Percentiles rank a stretch among this genome's conserved stretches.
Conservation (phyloP, 2,888 invertebrate species). For the Malachius bipustulatus region DNA sequence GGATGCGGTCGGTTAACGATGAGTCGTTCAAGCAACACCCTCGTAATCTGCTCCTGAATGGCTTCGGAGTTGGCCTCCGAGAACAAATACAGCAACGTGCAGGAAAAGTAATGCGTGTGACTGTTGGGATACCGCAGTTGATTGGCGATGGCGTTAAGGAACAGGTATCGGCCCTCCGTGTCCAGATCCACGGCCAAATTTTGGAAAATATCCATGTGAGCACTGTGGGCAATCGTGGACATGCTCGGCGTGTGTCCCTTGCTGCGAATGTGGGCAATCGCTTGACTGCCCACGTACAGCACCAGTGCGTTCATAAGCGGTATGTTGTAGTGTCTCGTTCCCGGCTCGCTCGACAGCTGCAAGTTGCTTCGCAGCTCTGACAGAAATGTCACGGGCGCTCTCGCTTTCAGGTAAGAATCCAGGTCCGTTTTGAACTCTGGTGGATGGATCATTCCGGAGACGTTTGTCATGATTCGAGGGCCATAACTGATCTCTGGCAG, state of each 20-base stretch:
- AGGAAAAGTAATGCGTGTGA: slow-evolving; percentile 99
- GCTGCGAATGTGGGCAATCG: slow-evolving; percentile 80
- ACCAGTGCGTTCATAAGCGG: slow-evolving; percentile 95
- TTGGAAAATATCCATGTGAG: slow-evolving; percentile 99
- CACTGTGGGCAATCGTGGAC: slow-evolving; percentile 95
- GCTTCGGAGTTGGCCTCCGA: slow-evolving; percentile 95
- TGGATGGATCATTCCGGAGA: slow-evolving; percentile 76
- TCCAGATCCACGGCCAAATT: slow-evolving; percentile 96
- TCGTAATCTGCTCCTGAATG: slow-evolving; percentile 95
- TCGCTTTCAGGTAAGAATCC: slow-evolving; percentile 89
- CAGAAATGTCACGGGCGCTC: slow-evolving; percentile 90
- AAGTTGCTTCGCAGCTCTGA: slow-evolving; percentile 84
- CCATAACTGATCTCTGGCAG: slow-evolving; percentile 78
- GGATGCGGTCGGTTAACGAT: slow-evolving; percentile 99
- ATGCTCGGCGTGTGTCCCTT: slow-evolving; percentile 90
- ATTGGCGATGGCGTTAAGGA: slow-evolving; percentile 97
- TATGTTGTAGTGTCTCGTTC: slow-evolving; percentile 70
- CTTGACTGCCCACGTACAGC: slow-evolving; percentile 94
- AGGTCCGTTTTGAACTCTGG: slow-evolving; percentile 87
- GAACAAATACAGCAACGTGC: slow-evolving; percentile 91
- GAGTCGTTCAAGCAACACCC: slow-evolving; percentile 89
- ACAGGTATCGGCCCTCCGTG: slow-evolving; percentile 92
- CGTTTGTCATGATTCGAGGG: slow-evolving; percentile 83
- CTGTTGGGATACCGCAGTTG: slow-evolving; percentile 98
- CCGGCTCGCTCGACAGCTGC: slow-evolving; percentile 74